Evolutionary conservation across 2,888 invertebrate species (phyloP), one percentile per base, ranked within the genome.

Genomic region (Pecten maximus): DNA sequence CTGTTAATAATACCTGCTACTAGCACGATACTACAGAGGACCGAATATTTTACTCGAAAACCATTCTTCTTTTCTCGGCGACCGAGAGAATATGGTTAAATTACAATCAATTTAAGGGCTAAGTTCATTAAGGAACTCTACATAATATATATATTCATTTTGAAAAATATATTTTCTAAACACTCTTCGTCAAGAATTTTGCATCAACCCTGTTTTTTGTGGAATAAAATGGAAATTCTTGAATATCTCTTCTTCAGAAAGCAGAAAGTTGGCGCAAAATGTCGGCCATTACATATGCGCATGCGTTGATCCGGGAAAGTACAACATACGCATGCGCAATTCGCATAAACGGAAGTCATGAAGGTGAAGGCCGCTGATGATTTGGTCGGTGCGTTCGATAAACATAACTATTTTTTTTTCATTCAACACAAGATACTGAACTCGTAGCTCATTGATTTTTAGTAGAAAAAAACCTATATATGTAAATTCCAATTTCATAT

Each of bases 231-330:
- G 40, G 35, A 44, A 35, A 40, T 87, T 87, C 40, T 74, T 87
- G 40, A 48, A 87, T 35, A 50, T 23, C 40, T 28, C 19, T 44
- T 89, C 28, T 48, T 40, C 39, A 60, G 28, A 87, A 87, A 19
- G 87, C 88, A 90, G 87, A 93, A 95, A 94, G 95, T 96, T 96
- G 96, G 96, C 96, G 96, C 95, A 96, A 96, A 95, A 96, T 96
- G 96, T 95, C 95, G 94, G 95, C 95, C 94, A 91, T 91, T 87
- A 60, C 40, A 60, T 90, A n/a, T 94, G 94, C 95, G 95, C 96
- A 94, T 95, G 96, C 95, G 93, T 92, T 89, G 88, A 94, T 95
- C 93, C 94, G 94, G 94, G 94, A 91, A 89, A 89, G 91, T 92
- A 86, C 40, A 87, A 50, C 89, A 15, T 91, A 93, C 92, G 94